Base-by-base conservation (phyloP, 2,888 invertebrate genomes). In the Thelaira solivaga region DNA sequence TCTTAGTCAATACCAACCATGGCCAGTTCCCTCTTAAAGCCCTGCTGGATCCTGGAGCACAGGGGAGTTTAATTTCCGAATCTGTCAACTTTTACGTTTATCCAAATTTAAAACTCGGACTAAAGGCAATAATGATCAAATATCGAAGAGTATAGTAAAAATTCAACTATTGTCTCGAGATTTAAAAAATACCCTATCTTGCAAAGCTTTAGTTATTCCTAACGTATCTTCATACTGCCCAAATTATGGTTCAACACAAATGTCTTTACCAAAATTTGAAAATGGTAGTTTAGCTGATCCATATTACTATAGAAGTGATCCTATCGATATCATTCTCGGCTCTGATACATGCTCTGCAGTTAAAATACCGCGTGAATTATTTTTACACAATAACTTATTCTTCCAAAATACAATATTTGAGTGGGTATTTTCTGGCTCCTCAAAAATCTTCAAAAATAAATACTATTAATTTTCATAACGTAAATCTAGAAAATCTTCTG, bases 371-470 rank as follows among this genome's bases (percentile, higher is more conserved):
- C 6, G 34, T 6, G 22, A 62, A 43, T 57, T 62, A 2, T 49
- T 74, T 34, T 20, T 67, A n/a, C 67, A 61, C 11, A 55, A 68
- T 13, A 16, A 53, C 10, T 11, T 76, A 6, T 76, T 76, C 18
- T 64, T 71, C 16, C 71, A 71, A 71, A 71, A 71, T n/a, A 65
- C 71, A 6, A 4, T 36, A 10, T 71, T 71, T 24, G 71, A 65
- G 31, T 76, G 76, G 65, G 71, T 61, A n/a, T 51, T 76, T 20
- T 76, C 57, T 43, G 69, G 69, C n/a, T n/a, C n/a, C n/a, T 7
- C 29, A 62, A 18, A 18, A 34, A 20, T 8, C 3, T 31, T 11
- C 31, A 31, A 8, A 11, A 8, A 31, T 10, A 4, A 31, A 10
- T 31, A 22, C 68, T 8, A 11, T 16, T 11, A 20, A 6, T 11